Conservation (phyloP, 2,888 invertebrate genomes). For the Athrips mouffetella region DNA sequence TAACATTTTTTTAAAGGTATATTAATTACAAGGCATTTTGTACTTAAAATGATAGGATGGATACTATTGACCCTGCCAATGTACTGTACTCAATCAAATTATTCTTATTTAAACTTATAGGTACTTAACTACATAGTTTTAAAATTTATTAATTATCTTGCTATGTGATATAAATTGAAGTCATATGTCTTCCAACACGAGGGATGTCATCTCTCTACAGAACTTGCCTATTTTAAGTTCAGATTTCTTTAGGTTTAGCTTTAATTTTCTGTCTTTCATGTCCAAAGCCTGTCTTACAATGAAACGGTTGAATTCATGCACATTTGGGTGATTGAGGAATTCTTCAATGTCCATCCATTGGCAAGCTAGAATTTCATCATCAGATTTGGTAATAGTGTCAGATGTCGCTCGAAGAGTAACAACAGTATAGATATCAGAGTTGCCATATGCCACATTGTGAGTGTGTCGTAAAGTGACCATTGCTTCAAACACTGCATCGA, state of each 20-base stretch:
- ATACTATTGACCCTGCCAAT: too few relatives aligned
- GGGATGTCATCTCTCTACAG: conserved; percentile 52
- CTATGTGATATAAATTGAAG: neutral
- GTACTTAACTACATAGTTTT: too few relatives aligned
- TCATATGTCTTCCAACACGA: conserved; percentile 50
- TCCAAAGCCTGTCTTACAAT: conserved; percentile 83
- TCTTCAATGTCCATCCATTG: conserved; percentile 90
- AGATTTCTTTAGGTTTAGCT: conserved; percentile 76
- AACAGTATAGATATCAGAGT: conserved; percentile 92
- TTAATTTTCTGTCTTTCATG: conserved; percentile 79
- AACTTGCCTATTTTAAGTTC: conserved; percentile 45
- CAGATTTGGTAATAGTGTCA: conserved; percentile 81
- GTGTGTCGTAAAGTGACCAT: conserved; percentile 88
- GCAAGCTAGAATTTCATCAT: conserved; percentile 86
- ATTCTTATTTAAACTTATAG: too few relatives aligned
- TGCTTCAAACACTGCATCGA: conserved; percentile 85
- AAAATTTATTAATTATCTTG: neutral
- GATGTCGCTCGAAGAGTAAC: conserved; percentile 83
- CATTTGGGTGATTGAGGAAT: conserved; percentile 83
- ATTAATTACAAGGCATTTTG: too few relatives aligned
- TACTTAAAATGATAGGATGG: too few relatives aligned
- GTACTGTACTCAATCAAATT: too few relatives aligned
- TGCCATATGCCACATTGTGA: conserved; percentile 86
- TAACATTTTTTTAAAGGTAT: too few relatives aligned
- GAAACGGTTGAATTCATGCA: conserved; percentile 84